Base-by-base conservation (phyloP, 2,113 vertebrate genomes). In the Lepidothrix coronata region DNA sequence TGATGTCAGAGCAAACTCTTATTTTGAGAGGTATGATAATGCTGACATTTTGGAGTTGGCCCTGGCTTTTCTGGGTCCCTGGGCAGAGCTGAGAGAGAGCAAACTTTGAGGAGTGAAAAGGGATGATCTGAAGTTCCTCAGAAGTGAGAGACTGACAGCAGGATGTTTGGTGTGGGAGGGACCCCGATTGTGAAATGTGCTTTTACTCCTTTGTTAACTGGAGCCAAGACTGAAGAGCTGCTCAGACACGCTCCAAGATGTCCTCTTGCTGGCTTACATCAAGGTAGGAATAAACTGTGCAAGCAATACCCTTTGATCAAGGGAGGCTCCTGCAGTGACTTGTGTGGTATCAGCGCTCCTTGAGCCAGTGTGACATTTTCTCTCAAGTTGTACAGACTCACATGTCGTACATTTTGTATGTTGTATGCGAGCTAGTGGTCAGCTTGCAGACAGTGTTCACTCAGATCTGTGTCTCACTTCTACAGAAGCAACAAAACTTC, bases 141-240 rank as follows among this genome's bases (percentile, higher is more conserved):
- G 76, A 80, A 62, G 68, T 44, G 76, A 46, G 65, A 92, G 67
- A 71, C 46, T 94, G 58, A 66, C 0, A 1, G 62, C 59, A 74
- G 86, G 65, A 51, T 93, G 61, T 89, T 93, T 95, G 87, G 61
- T 8, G 9, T 93, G 91, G 95, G 95, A 97, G 89, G 83, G 83
- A 87, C 75, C 72, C 12, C 33, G 76, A 48, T 97, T 95, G 80
- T n/a, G 39, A 96, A 97, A 96, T 6, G 24, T 0, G 1, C 76
- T 95, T 80, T 92, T 89, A 61, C 52, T 87, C 80, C 49, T 84
- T 89, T 1, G 1, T 57, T 52, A 91, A 55, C 30, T 16, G 19
- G 86, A 91, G 76, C 95, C 92, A 71, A 63, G 67, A 46, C 14
- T 0, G 0, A 77, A 74, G 61, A 92, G 66, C 83, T 95, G 95